phyloP scores from a whole-genome alignment of 2,113 vertebrate genomes.

The Acrocephalus arundinaceus region DNA sequence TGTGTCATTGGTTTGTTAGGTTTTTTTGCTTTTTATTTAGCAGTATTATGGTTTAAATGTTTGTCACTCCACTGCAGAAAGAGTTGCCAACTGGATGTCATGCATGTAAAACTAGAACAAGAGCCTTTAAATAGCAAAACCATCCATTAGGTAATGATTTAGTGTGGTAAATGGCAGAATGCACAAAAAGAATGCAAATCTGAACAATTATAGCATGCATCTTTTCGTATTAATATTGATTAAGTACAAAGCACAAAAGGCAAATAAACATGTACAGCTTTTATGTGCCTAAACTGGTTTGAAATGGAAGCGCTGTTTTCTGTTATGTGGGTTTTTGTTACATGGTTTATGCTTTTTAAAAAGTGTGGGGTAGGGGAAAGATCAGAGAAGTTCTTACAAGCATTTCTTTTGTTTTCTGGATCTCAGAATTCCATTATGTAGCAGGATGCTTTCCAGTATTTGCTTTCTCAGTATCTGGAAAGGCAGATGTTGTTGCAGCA shows the following conservation, averaged over 20 bases:
- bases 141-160: not conserved
- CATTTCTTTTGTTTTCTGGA: not conserved
- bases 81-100: slow-evolving; percentile 29
- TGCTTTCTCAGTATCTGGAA: slow-evolving; percentile 21
- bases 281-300: not conserved
- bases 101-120: slow-evolving; percentile 16
- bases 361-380: rapidly evolving
- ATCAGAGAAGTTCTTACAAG: not conserved
- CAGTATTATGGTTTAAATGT: not conserved
- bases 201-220: not conserved
- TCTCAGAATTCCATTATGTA: not conserved
- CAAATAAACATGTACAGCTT: not conserved
- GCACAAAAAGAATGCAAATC: not conserved
- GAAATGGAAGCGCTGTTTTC: not conserved
- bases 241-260: not conserved
- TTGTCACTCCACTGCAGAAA: not conserved
- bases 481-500: slow-evolving; percentile 18
- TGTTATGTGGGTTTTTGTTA: not conserved
- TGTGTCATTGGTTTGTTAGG: not conserved
- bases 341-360: not conserved
- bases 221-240: not conserved
- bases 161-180: not conserved
- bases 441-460: not conserved
- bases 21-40: not conserved
- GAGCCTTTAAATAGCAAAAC: slow-evolving; percentile 18